Conservation (phyloP, 1,140 invertebrate genomes). For the Harlomillsia oculata region DNA sequence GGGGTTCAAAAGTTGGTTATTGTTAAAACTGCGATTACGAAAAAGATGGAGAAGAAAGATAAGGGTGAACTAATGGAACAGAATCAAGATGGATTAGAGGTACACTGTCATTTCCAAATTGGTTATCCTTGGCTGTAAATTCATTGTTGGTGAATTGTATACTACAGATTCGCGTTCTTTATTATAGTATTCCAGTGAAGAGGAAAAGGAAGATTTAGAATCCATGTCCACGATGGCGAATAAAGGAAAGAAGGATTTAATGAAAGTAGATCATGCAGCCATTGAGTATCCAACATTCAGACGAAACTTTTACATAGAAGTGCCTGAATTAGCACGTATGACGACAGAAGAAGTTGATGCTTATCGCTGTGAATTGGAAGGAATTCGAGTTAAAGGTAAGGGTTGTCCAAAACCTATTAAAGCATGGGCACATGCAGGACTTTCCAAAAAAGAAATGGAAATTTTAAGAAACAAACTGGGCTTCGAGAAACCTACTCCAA, state of each 20-base stretch:
- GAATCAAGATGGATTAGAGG: constrained; percentile 89
- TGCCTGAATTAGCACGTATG: constrained; percentile 82
- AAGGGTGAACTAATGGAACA: constrained; percentile 93
- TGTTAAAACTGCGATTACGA: constrained; percentile 82
- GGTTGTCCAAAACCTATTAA: constrained; percentile 91
- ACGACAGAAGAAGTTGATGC: constrained; percentile 74
- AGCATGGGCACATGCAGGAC: constrained; percentile 97
- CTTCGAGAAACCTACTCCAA: constrained; percentile 97
- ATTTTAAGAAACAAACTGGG: constrained; percentile 81
- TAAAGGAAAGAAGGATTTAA: constrained; percentile 78
- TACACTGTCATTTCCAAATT: constrained; percentile 32
- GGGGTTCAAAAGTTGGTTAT: constrained; percentile 49
- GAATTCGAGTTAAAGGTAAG: constrained; percentile 70
- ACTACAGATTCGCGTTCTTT: constrained; percentile 3
- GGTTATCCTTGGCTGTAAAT: background rate
- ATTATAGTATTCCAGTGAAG: constrained; percentile 81
- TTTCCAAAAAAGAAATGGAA: constrained; percentile 92
- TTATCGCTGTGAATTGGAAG: constrained; percentile 72
- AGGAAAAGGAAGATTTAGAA: constrained; percentile 89
- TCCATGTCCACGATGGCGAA: constrained; percentile 78
- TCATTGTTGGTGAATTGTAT: background rate
- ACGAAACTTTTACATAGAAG: constrained; percentile 56
- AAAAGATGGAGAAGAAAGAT: constrained; percentile 67
- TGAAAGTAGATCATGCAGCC: constrained; percentile 75
- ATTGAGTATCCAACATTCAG: constrained; percentile 80